These are phyloP conservation scores for Apoda limacodes DNA, from an alignment of 2,888 invertebrate species.

Conservation along the genomic window DNA sequence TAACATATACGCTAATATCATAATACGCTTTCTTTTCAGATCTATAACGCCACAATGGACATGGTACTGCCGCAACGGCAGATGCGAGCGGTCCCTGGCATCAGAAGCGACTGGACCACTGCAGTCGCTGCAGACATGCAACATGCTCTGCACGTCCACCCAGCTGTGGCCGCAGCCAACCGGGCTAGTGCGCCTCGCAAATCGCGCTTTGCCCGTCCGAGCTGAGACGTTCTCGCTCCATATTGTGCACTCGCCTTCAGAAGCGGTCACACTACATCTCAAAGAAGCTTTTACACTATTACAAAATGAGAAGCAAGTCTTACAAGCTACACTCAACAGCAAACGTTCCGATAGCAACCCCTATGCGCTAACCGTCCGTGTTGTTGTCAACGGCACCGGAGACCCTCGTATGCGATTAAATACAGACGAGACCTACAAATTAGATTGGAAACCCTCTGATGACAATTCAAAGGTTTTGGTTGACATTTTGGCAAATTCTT, in stretches of 20 bases:
- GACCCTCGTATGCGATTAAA: conserved; percentile 72
- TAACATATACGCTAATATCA: too few species aligned
- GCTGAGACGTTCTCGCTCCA: conserved; percentile 62
- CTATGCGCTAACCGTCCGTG: conserved; percentile 54
- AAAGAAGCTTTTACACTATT: conserved; percentile 62
- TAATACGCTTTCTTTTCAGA: conserved; percentile 36
- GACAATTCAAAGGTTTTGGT: conserved; percentile 61
- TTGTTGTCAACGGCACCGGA: conserved; percentile 63
- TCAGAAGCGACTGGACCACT: conserved; percentile 43
- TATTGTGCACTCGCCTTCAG: conserved; percentile 42
- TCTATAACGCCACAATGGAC: conserved; percentile 76
- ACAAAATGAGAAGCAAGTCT: conserved; percentile 54
- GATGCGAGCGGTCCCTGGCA: conserved; percentile 73
- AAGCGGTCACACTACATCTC: conserved; percentile 46
- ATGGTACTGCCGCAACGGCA: conserved; percentile 78
- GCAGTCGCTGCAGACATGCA: conserved; percentile 78
- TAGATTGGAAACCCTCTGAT: conserved; percentile 67
- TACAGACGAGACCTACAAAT: conserved; percentile 81
- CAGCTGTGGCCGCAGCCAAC: conserved; percentile 87
- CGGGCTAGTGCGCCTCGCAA: conserved; percentile 75
- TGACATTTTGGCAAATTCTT: conserved; percentile 74
- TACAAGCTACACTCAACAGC: conserved; percentile 46
- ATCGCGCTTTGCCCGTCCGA: conserved; percentile 71
- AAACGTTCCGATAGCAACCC: conserved; percentile 35
- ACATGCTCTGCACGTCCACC: conserved; percentile 80